Evolutionary conservation across 2,113 vertebrate species (phyloP), one percentile per base, ranked within the genome.

Genomic region (Siphamia tubifer): DNA sequence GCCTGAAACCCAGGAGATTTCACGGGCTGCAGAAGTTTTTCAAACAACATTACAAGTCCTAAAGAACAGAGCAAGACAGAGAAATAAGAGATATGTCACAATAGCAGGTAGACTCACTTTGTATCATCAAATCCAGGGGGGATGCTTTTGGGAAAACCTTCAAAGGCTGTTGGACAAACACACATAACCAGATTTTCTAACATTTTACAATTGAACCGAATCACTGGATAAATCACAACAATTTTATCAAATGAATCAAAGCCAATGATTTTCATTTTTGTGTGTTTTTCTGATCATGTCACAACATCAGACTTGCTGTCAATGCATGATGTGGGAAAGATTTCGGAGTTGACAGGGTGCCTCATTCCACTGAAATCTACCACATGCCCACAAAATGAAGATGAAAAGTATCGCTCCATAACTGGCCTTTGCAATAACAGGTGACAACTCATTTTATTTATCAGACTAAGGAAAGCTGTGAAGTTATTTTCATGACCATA

Each of bases 371-470:
- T 90, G 45, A 71, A 87, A 31, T 88, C 93, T 31, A 79, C 81
- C 15, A 40, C 58, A 34, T 98, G 96, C 35, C 65, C 66, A 8
- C 81, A 89, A 7, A 93, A 90, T 40, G 84, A 90, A 16, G 82
- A 86, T 11, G 79, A 64, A 66, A 95, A 93, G 79, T 98, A 98
- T 68, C 92, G 95, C 45, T 89, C 90, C 20, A 94, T 98, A 70
- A 93, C 92, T 6, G 96, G 97, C 56, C 56, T 91, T 31, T 99
- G 96, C 90, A 98, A 94, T 84, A 98, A 98, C 91, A 96, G 95
- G 97, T 98, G 34, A 20, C 11, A 1, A 52, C n/a, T 17, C 9
- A 28, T 4, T 3, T 23, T 54, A n/a, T 8, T 8, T 8, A 20
- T 7, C 16, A 11, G 4, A n/a, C n/a, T n/a, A n/a, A n/a, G n/a